These are phyloP conservation scores for Aphelinus atriplicis DNA, from an alignment of 1,140 invertebrate species.

Conservation along the genomic window DNA sequence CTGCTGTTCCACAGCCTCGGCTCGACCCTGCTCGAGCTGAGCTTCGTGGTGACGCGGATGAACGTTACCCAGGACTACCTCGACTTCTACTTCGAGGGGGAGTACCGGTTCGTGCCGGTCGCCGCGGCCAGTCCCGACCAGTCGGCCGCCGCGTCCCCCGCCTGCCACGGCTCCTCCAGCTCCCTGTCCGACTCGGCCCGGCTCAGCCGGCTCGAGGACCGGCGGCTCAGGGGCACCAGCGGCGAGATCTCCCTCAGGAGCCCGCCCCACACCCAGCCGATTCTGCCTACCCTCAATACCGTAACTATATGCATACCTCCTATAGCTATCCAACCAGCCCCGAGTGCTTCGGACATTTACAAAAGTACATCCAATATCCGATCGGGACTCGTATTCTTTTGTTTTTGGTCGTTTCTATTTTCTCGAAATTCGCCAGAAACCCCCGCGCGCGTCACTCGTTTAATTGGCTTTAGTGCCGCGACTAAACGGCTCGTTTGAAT, in stretches of 20 bases:
- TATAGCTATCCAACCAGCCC: too few species aligned
- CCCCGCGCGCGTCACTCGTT: too few species aligned
- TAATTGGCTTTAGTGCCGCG: too few species aligned
- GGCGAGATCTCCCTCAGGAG: constrained; percentile 74
- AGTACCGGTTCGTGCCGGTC: constrained; percentile 75
- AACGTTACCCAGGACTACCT: constrained; percentile 83
- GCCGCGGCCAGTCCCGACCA: constrained; percentile 30
- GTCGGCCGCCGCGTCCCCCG: constrained; percentile 35
- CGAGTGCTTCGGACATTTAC: too few species aligned
- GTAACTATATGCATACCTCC: too few species aligned
- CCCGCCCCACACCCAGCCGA: constrained; percentile 50
- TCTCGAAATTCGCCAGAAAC: too few species aligned
- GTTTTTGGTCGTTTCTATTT: too few species aligned
- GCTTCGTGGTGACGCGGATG: constrained; percentile 81
- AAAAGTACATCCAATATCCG: too few species aligned
- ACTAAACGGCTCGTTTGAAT: too few species aligned
- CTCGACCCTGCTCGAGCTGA: constrained; percentile 75
- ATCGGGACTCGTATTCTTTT: too few species aligned
- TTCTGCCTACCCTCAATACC: constrained; percentile 39
- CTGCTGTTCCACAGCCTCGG: constrained; percentile 71
- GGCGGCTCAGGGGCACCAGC: constrained; percentile 74
- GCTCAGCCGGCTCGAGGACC: constrained; percentile 69
- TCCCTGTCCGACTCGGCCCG: constrained; percentile 27
- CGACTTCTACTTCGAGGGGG: constrained; percentile 83
- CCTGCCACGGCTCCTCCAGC: constrained; percentile 22